A percentile compares a stretch with the other conserved stretches of the same genome.
Conservation (phyloP, 1,140 invertebrate species). For the Steinernema feltiae region DNA sequence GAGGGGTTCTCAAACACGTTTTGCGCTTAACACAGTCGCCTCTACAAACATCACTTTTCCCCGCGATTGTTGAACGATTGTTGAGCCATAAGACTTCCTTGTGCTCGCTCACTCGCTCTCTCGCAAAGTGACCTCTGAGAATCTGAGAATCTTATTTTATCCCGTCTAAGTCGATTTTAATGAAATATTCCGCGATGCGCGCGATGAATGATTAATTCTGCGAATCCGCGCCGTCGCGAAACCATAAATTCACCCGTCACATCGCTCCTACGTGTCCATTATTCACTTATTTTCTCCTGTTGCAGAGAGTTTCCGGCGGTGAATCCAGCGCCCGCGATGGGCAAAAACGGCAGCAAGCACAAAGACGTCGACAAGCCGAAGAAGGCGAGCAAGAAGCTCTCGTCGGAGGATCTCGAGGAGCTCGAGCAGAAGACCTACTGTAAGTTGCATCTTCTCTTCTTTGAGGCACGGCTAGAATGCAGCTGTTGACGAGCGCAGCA, state of each 20-base stretch:
- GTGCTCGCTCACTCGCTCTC: no score
- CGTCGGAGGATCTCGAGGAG: conserved; percentile 44
- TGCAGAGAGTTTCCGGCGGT: background rate
- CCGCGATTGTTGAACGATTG: no score
- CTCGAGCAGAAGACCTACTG: conserved; percentile 48
- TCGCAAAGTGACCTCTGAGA: no score
- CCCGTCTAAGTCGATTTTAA: background rate
- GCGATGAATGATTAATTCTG: background rate
- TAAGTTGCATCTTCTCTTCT: conserved; percentile 32
- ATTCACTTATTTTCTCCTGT: background rate
- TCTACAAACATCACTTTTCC: no score
- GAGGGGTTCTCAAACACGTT: no score
- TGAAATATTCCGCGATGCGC: background rate
- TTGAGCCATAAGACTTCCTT: no score
- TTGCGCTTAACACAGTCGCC: no score
- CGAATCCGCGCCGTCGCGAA: background rate
- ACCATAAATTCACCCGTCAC: no score
- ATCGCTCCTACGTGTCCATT: background rate
- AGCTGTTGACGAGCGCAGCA: background rate
- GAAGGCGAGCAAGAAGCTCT: conserved; percentile 50
- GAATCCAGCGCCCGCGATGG: conserved; percentile 10
- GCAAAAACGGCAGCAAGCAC: conserved; percentile 1
- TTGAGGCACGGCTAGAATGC: background rate
- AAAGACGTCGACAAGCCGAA: conserved; percentile 29
- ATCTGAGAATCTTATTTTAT: no score